Evolutionary conservation across 2,888 invertebrate species (phyloP).

Genomic region (Cacoxenus indagator): DNA sequence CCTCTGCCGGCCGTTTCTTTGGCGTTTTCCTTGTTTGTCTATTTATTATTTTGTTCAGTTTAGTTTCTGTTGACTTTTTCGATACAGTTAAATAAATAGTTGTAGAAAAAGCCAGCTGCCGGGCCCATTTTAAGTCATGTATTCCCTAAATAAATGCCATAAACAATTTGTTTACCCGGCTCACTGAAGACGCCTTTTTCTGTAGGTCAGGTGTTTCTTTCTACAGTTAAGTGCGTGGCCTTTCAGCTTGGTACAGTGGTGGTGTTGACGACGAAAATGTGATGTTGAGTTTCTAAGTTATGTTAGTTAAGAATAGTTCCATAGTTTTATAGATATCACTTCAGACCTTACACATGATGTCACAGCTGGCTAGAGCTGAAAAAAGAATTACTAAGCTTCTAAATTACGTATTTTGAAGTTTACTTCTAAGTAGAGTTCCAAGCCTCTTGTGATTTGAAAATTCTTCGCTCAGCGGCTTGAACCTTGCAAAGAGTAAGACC

Average conservation of each 20-base stretch:
- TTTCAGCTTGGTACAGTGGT: neutral
- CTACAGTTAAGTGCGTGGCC: neutral
- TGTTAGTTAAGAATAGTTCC: too few species aligned
- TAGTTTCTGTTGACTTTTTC: slow-evolving; percentile 48
- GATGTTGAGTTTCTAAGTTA: too few species aligned
- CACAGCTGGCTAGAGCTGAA: too few species aligned
- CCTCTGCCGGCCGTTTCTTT: neutral
- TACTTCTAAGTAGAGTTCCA: too few species aligned
- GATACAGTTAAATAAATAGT: slow-evolving; percentile 57
- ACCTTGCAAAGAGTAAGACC: too few species aligned
- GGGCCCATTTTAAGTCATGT: slow-evolving; percentile 51
- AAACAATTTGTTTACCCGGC: slow-evolving; percentile 51
- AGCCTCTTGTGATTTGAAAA: too few species aligned
- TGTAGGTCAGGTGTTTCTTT: neutral
- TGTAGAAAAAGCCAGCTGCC: slow-evolving; percentile 16
- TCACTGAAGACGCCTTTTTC: neutral
- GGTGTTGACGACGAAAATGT: neutral
- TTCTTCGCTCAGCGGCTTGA: too few species aligned
- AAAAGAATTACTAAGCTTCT: too few species aligned
- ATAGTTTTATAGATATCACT: too few species aligned
- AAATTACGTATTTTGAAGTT: too few species aligned
- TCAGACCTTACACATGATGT: too few species aligned
- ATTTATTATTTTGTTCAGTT: neutral
- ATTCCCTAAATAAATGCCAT: slow-evolving; percentile 62
- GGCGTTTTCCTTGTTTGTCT: neutral